Conservation (phyloP, 2,113 vertebrate genomes). For the Hypanus sabinus region DNA sequence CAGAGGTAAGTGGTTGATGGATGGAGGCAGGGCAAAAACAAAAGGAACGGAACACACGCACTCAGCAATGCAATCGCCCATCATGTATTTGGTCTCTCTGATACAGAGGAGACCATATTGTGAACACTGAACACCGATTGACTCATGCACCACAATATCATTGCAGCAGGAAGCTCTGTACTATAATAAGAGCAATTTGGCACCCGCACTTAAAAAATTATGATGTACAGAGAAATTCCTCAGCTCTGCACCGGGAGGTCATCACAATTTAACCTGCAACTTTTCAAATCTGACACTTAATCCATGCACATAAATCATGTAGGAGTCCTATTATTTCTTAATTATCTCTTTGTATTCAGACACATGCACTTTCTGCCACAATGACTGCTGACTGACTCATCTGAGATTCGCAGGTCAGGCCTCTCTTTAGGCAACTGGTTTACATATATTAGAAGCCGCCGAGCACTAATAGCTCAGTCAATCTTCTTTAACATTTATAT, state of each 20-base stretch:
- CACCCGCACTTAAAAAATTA: background rate
- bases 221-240: constrained; percentile 23
- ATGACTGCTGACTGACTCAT: constrained; percentile 31
- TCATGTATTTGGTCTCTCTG: no score
- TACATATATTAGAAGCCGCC: constrained; percentile 29
- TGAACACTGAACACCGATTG: background rate
- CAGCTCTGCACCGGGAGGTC: constrained; percentile 15
- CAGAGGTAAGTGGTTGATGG: no score
- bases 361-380: constrained; percentile 25
- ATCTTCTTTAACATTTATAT: constrained; percentile 21
- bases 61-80: no score
- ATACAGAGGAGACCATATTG: no score
- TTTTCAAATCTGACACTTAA: constrained; percentile 38
- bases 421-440: constrained; percentile 37
- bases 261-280: constrained; percentile 37
- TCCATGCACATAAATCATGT: constrained; percentile 38
- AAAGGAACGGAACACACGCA: no score
- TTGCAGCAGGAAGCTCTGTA: background rate
- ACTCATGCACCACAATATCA: background rate
- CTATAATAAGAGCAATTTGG: background rate
- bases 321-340: constrained; percentile 33
- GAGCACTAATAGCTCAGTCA: constrained; percentile 1
- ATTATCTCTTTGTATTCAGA: constrained; percentile 38
- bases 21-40: no score
- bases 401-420: constrained; percentile 19